Conservation (phyloP, 2,113 vertebrate genomes). For the Rhea pennata region DNA sequence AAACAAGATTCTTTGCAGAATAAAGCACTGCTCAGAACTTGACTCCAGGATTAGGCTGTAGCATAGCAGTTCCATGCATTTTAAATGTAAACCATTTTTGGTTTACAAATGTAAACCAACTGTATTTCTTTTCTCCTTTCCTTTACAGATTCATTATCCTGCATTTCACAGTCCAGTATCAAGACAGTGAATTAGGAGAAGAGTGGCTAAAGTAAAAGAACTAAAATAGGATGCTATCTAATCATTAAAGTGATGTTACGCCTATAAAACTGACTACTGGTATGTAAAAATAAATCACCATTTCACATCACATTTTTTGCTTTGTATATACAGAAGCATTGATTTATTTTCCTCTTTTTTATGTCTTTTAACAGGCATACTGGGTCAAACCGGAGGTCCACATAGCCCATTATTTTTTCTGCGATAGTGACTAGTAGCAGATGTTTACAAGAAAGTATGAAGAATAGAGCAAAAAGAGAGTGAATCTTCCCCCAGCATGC, state of each 20-base stretch:
- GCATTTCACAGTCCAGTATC: background rate
- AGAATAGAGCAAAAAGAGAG: background rate
- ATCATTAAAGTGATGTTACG: background rate
- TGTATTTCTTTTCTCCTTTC: background rate
- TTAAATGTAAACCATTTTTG: background rate
- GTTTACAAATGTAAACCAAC: background rate
- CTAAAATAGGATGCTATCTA: background rate
- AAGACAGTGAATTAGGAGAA: background rate
- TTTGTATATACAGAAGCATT: background rate
- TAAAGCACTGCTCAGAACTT: background rate
- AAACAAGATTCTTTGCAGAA: background rate
- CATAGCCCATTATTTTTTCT: background rate
- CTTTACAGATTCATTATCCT: background rate
- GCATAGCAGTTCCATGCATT: background rate
- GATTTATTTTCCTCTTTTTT: background rate
- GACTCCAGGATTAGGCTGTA: background rate
- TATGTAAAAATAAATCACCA: background rate
- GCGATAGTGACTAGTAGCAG: background rate
- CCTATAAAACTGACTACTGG: background rate
- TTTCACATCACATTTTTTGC: background rate
- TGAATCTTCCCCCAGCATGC: background rate
- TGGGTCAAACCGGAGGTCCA: slow-evolving; percentile 19
- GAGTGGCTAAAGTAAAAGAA: background rate
- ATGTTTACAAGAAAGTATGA: slow-evolving; percentile 1
- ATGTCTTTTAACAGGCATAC: background rate